Base-by-base conservation (phyloP, 2,888 invertebrate species). In the Artemia sp. region DNA sequence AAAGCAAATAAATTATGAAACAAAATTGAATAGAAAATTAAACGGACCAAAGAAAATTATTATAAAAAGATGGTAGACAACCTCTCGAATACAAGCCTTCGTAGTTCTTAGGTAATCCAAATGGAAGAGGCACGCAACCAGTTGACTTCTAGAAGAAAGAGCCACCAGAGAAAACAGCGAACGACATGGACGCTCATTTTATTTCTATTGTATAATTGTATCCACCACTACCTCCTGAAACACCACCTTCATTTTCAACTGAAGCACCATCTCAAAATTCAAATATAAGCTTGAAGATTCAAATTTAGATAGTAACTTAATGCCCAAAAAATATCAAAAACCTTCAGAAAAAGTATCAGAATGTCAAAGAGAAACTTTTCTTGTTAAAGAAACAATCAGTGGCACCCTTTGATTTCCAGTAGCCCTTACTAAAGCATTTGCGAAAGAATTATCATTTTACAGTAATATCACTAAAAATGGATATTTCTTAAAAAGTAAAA, bases 371-470 rank as follows among this genome's bases (percentile, higher is more conserved):
- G 2, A 24, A 24, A 24, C 24, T 24, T 24, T 24, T 2, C 4
- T 24, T 24, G 2, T 24, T 24, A 24, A 24, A 24, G 24, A 24
- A 4, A 24, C 24, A 24, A 53, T 12, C 58, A 53, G 58, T 53
- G 58, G 58, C 58, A 53, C 58, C 58, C 58, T 53, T 53, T 53
- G 58, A 53, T 53, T 53, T 53, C 4, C 58, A 53, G 58, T 4
- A 53, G 58, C 58, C 12, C 12, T 53, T 53, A 3, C 14, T n/a
- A 53, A 53, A 4, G 12, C 24, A 24, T 24, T 24, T 24, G 24
- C 24, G 24, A 24, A 24, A 24, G 2, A 24, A 24, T 24, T 24
- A 24, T 24, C 24, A 2, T 4, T 4, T 24, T 24, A 3, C 24
- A 24, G 2, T 24, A 3, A 24, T 24, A 4, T 24, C 24, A 24